A percentile compares a stretch with the other conserved stretches of the same genome.
These are phyloP conservation scores for Orycteropus afer DNA, from an alignment of 2,113 vertebrate genomes.

Conservation along the genomic window DNA sequence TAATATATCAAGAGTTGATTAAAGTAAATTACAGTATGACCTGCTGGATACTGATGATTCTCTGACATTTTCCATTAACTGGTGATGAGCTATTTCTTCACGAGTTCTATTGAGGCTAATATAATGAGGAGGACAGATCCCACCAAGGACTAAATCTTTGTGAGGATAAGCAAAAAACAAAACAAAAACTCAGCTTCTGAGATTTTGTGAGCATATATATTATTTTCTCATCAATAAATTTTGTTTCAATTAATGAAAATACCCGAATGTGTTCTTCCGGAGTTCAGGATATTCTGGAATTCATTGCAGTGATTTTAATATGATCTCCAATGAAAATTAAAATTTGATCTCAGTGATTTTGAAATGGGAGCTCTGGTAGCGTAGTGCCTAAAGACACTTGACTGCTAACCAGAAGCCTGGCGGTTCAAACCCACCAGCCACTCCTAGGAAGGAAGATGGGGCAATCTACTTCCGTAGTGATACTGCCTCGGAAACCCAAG, in stretches of 20 bases:
- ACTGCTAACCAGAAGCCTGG: no score
- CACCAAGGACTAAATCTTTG: background rate
- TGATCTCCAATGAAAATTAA: background rate
- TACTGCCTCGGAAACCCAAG: no score
- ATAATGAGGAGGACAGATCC: background rate
- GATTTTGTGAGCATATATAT: background rate
- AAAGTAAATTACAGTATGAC: background rate
- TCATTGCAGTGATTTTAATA: background rate
- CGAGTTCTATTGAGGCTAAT: background rate
- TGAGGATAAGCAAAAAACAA: background rate
- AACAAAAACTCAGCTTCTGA: background rate
- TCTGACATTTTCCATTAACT: background rate
- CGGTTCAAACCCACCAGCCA: no score
- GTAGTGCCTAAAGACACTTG: no score
- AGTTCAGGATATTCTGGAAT: background rate
- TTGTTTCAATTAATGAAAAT: conserved; percentile 38
- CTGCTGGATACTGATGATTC: background rate
- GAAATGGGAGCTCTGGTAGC: no score
- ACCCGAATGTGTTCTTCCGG: background rate
- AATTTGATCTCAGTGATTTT: no score
- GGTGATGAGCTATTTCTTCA: background rate
- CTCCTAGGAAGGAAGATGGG: no score
- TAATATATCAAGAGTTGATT: background rate
- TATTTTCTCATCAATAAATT: background rate
- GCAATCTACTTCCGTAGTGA: no score